Evolutionary conservation across 2,113 vertebrate genomes (phyloP), one percentile per base, ranked within the genome.

Genomic region (Callithrix jacchus): DNA sequence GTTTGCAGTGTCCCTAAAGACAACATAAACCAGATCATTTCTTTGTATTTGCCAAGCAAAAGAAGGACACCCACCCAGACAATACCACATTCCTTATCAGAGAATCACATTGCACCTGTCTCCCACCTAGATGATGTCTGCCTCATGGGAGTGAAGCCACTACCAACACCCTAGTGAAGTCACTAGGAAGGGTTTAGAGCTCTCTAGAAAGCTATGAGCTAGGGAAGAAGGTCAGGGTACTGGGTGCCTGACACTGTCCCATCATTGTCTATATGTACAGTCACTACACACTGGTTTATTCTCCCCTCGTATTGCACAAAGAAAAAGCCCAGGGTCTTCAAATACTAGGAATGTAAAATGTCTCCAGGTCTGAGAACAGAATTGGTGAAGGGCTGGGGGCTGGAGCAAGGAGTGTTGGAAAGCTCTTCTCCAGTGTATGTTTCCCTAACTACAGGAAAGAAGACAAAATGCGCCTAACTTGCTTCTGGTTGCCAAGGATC

Each of bases 81-180:
- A 64, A 25, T 0, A 1, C 9, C 37, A 45, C 0, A 0, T 3
- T 11, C 37, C 80, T 92, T 12, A 5, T 25, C 9, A 49, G 84
- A 54, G 40, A n/a, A 20, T 40, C 52, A 0, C 52, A 9, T 10
- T n/a, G 5, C 35, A 23, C n/a, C 81, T 20, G 2, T 20, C n/a
- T 49, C 54, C 61, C 16, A 1, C 18, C 42, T 71, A 20, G 58
- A 58, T 27, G 70, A 47, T 4, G 74, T 49, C 54, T 1, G 1
- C 1, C 27, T 32, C 18, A 0, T 11, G 42, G 27, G 25, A 12
- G n/a, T 61, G 54, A 47, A 56, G 37, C 77, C 35, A 14, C 84
- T 49, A 8, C 20, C 2, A 6, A 32, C 27, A 14, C 61, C 11
- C 49, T 83, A 45, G 37, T 35, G 52, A 52, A 52, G 52, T 16